Conservation (phyloP, 2,113 vertebrate species). For the Meriones unguiculatus region DNA sequence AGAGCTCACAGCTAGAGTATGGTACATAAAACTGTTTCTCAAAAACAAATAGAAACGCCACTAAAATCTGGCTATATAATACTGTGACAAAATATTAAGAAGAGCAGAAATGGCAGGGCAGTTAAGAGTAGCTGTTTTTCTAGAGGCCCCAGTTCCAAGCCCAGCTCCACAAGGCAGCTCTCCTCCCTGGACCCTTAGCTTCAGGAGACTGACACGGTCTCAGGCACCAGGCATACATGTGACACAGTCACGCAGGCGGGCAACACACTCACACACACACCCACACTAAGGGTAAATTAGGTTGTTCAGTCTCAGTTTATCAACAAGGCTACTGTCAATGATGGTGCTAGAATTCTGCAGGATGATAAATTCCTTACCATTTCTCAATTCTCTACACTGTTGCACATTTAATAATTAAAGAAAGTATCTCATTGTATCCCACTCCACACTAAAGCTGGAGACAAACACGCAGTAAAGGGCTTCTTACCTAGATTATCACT, state of each 20-base stretch:
- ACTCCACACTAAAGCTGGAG: slow-evolving; percentile 16
- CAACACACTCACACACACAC: not conserved
- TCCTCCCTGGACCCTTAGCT: not conserved
- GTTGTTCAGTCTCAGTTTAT: not conserved
- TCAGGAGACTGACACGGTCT: not conserved
- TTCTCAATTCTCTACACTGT: slow-evolving; percentile 19
- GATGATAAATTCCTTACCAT: not conserved
- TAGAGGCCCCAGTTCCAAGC: not conserved
- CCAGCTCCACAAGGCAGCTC: not conserved
- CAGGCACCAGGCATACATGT: not conserved
- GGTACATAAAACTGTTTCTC: not conserved
- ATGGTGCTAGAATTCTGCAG: not conserved
- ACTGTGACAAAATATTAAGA: not conserved
- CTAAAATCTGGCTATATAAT: not conserved
- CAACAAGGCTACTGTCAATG: not conserved
- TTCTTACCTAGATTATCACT: slow-evolving; percentile 80
- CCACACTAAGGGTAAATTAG: not conserved
- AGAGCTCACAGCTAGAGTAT: not conserved
- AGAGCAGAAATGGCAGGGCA: not conserved
- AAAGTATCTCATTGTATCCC: not conserved
- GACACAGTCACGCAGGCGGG: not conserved
- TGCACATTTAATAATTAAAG: slow-evolving; percentile 34
- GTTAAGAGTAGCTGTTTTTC: not conserved
- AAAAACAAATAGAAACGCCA: not conserved
- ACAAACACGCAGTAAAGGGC: not conserved